Percentiles rank a stretch among this genome's conserved stretches.
phyloP scores from a whole-genome alignment of 2,888 invertebrate species.

The Drosophila falleni region DNA sequence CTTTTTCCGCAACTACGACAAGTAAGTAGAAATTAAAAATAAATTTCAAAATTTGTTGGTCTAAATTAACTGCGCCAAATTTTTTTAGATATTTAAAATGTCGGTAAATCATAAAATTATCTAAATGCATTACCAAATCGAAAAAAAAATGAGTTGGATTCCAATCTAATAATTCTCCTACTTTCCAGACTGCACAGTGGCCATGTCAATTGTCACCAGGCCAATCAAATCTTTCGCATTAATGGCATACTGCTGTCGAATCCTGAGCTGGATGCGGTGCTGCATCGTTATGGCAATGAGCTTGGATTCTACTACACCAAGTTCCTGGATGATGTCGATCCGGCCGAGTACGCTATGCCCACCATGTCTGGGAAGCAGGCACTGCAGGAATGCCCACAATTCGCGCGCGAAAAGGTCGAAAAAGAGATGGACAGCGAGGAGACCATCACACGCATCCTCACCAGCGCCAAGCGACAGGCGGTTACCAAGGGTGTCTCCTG shows the following conservation, averaged over 20 bases:
- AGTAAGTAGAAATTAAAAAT: slow-evolving; percentile 84
- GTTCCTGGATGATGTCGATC: slow-evolving; percentile 88
- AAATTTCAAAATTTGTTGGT: too few species aligned
- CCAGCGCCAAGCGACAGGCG: slow-evolving; percentile 90
- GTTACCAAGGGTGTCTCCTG: slow-evolving; percentile 88
- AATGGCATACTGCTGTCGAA: slow-evolving; percentile 89
- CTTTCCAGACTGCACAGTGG: slow-evolving; percentile 88
- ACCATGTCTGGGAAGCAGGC: slow-evolving; percentile 63
- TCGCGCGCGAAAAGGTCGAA: slow-evolving; percentile 86
- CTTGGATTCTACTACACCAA: slow-evolving; percentile 91
- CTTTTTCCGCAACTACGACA: slow-evolving; percentile 90
- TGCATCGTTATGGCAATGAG: slow-evolving; percentile 90
- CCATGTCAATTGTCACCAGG: slow-evolving; percentile 89
- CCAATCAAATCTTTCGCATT: slow-evolving; percentile 90
- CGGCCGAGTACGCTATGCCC: slow-evolving; percentile 83
- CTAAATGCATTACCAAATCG: background rate
- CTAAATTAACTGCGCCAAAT: too few species aligned
- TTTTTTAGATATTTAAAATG: too few species aligned
- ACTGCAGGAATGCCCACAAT: slow-evolving; percentile 59
- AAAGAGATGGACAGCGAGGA: slow-evolving; percentile 85
- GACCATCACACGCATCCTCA: slow-evolving; percentile 89
- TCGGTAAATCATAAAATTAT: background rate
- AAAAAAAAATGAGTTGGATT: too few species aligned
- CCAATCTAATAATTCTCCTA: background rate
- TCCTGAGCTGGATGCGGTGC: slow-evolving; percentile 89